A percentile compares a stretch with the other conserved stretches of the same genome.
These are phyloP conservation scores for Aphelenchoides bicaudatus DNA, from an alignment of 2,888 invertebrate species.

Conservation along the genomic window DNA sequence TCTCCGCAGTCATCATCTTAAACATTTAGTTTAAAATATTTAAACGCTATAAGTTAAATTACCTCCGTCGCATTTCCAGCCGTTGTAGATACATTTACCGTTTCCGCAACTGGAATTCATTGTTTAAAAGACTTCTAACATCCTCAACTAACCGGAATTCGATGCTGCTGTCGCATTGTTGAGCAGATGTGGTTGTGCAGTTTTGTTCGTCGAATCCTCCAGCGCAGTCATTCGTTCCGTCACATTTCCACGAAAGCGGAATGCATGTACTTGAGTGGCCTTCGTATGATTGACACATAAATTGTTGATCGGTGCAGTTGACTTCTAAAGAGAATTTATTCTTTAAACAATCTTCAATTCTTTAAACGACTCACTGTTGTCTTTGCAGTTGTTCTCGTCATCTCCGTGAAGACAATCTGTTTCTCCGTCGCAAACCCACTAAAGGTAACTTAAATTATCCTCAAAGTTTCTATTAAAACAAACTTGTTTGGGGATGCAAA, in stretches of 20 bases:
- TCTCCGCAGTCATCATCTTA: too few relatives aligned
- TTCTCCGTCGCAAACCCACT: constrained; percentile 43
- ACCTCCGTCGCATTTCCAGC: constrained; percentile 50
- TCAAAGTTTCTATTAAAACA: too few relatives aligned
- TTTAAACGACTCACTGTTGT: constrained; percentile 24
- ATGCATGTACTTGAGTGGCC: constrained; percentile 50
- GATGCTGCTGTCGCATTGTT: constrained; percentile 21
- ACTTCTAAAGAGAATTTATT: constrained; percentile 23
- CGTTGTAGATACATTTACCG: constrained; percentile 17
- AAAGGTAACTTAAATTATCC: too few relatives aligned
- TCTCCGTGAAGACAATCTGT: constrained; percentile 37
- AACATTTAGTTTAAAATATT: too few relatives aligned
- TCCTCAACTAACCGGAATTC: constrained; percentile 39
- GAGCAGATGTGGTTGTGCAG: constrained; percentile 14
- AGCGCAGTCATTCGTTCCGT: constrained; percentile 54
- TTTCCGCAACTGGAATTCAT: constrained; percentile 19
- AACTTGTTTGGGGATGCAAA: constrained; percentile 38
- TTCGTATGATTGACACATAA: constrained; percentile 47
- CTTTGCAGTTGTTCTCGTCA: constrained; percentile 45
- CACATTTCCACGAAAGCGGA: constrained; percentile 53
- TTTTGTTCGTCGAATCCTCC: constrained; percentile 44
- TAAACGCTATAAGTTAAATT: too few relatives aligned
- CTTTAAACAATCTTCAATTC: background rate
- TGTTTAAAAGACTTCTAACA: background rate
- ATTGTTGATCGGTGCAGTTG: constrained; percentile 36